Conservation (phyloP, 2,888 invertebrate genomes). For the Seladonia tumulorum region DNA sequence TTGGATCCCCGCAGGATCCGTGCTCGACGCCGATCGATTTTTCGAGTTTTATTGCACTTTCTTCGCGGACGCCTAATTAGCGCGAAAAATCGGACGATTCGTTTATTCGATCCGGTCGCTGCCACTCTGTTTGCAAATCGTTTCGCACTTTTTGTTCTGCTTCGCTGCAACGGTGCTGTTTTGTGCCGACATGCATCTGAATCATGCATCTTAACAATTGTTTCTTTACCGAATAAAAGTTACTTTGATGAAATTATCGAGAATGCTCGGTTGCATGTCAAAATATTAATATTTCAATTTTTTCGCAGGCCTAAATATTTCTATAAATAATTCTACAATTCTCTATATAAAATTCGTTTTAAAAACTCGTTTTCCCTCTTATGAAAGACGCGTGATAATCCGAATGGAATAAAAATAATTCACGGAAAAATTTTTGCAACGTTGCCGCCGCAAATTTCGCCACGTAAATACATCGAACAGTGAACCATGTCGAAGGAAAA, state of each 20-base stretch:
- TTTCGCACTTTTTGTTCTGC: neutral
- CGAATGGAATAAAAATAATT: neutral
- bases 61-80: neutral
- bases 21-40: neutral
- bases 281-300: too few relatives aligned
- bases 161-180: neutral
- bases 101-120: neutral
- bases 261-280: too few relatives aligned
- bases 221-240: too few relatives aligned
- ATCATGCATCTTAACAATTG: too few relatives aligned
- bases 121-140: neutral
- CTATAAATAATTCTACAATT: too few relatives aligned
- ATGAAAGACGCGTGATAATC: too few relatives aligned
- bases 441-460: neutral
- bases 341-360: too few relatives aligned
- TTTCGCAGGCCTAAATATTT: too few relatives aligned
- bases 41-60: neutral
- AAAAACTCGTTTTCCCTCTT: too few relatives aligned
- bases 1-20: neutral
- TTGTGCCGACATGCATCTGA: too few relatives aligned
- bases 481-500: neutral
- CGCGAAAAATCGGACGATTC: neutral
- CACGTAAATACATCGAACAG: neutral
- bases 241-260: too few relatives aligned
- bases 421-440: neutral